phyloP scores from a whole-genome alignment of 2,797 vertebrate species.

The Xiphophorus birchmanni region DNA sequence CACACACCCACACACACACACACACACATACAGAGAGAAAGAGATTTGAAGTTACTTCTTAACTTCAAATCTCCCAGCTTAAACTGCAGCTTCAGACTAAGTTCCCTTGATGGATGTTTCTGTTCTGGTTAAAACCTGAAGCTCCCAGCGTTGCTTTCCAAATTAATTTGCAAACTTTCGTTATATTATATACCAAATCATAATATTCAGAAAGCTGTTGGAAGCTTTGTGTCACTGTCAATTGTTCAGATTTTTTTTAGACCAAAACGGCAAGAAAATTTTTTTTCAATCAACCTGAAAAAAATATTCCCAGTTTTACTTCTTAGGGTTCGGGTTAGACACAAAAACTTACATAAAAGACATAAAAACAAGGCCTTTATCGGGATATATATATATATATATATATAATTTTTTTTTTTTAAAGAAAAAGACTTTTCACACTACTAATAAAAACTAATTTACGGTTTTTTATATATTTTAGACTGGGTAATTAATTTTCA shows the following conservation, averaged over 20 bases:
- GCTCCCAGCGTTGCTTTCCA: neutral
- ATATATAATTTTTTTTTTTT: too few species aligned
- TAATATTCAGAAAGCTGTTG: neutral
- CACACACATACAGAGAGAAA: neutral
- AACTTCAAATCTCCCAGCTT: neutral
- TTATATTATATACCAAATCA: neutral
- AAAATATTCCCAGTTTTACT: neutral
- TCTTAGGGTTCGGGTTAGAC: too few species aligned
- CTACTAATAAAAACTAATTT: too few species aligned
- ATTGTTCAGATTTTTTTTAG: too few species aligned
- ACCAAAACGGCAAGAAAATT: neutral
- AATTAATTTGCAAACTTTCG: neutral
- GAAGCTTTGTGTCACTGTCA: neutral
- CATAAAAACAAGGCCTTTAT: too few species aligned
- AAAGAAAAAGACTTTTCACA: too few species aligned
- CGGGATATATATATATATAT: too few species aligned
- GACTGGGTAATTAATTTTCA: too few species aligned
- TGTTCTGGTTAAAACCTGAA: neutral
- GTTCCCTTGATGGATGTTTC: neutral
- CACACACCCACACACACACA: conserved; percentile 37
- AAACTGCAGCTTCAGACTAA: neutral
- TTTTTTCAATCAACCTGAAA: neutral
- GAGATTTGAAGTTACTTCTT: neutral
- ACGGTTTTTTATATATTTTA: too few species aligned
- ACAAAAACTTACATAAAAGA: neutral